Evolutionary conservation across 2,797 vertebrate genomes (phyloP).

Genomic region (Artibeus lituratus): DNA sequence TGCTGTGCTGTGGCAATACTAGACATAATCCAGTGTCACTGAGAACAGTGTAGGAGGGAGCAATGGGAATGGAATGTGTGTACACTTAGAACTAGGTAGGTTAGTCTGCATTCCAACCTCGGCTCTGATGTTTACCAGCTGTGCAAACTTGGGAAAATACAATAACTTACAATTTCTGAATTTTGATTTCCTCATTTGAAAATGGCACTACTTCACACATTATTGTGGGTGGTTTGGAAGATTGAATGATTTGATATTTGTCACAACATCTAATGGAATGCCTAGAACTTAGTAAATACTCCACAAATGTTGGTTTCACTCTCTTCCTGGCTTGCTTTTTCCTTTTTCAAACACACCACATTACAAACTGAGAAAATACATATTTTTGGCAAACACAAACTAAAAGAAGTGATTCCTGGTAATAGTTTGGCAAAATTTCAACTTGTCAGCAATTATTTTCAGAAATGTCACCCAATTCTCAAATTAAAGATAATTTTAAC

Average conservation of each 20-base stretch:
- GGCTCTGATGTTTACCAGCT: not conserved
- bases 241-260: not conserved
- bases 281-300: not conserved
- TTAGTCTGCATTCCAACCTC: rapidly evolving
- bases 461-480: not conserved
- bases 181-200: conserved; percentile 23
- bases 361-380: not conserved
- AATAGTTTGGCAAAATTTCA: not conserved
- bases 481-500: conserved; percentile 24
- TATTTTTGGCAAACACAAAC: not conserved
- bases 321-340: not conserved
- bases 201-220: not conserved
- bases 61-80: not conserved
- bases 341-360: not conserved
- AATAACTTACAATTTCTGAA: not conserved
- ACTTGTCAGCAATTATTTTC: not conserved
- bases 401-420: not conserved
- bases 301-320: not conserved
- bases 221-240: not conserved
- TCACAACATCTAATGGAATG: not conserved
- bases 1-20: not conserved
- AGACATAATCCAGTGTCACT: rapidly evolving
- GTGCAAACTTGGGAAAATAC: not conserved
- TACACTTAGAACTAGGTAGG: rapidly evolving
- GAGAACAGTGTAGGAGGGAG: not conserved